phyloP scores from a whole-genome alignment of 2,888 invertebrate genomes.

The Trachelus stipa region DNA sequence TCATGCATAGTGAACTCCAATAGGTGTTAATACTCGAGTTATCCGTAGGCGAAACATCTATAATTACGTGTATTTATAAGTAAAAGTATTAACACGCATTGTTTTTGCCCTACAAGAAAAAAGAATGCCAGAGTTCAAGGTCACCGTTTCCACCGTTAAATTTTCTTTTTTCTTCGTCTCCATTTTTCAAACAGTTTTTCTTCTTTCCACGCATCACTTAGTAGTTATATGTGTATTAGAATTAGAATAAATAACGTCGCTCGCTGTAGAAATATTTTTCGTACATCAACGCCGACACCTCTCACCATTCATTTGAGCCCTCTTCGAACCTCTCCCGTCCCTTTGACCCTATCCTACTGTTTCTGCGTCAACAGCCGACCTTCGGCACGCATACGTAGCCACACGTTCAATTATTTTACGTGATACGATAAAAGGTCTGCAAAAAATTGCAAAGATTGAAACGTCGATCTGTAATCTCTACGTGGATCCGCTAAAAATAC shows the following conservation, averaged over 20 bases:
- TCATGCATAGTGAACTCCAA: too few species aligned
- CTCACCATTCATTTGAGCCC: not conserved
- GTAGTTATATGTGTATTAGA: not conserved
- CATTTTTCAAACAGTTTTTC: not conserved
- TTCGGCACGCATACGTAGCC: constrained; percentile 17
- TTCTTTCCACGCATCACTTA: not conserved
- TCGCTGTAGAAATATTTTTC: constrained; percentile 5
- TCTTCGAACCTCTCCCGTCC: not conserved
- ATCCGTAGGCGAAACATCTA: too few species aligned
- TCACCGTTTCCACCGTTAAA: not conserved
- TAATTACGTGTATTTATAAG: not conserved
- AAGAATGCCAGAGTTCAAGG: not conserved
- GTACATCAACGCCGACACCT: not conserved
- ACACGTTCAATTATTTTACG: constrained; percentile 34
- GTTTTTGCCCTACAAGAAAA: not conserved
- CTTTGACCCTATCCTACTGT: not conserved
- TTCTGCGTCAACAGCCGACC: not conserved
- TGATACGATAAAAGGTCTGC: not conserved
- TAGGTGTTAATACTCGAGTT: too few species aligned
- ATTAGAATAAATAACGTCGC: constrained; percentile 30
- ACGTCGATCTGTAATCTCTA: constrained; percentile 35
- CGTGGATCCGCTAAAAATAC: constrained; percentile 35
- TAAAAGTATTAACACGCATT: not conserved
- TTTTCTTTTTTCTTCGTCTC: not conserved
- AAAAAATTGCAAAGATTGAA: constrained; percentile 40